A percentile compares a stretch with the other conserved stretches of the same genome.
phyloP scores from a whole-genome alignment of 2,797 vertebrate species.

The Clarias pachynema region DNA sequence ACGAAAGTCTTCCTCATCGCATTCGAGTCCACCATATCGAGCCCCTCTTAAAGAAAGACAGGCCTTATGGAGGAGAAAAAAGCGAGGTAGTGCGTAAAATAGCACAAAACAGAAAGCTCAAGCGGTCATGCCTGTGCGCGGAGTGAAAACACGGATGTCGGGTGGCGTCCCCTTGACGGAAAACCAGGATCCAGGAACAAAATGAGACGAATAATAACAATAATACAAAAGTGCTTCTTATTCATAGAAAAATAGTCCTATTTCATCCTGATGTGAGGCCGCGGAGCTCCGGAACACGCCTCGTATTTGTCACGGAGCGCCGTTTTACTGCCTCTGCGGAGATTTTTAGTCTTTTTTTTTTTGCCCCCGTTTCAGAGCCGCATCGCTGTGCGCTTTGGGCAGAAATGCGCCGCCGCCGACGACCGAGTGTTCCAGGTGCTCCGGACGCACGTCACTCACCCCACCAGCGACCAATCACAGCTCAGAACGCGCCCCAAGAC shows the following conservation, averaged over 20 bases:
- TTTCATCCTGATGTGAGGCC: not conserved
- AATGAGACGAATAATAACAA: not conserved
- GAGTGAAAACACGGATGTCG: constrained; percentile 71
- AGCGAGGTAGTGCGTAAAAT: constrained; percentile 27
- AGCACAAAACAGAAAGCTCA: constrained; percentile 20
- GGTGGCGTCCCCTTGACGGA: constrained; percentile 55
- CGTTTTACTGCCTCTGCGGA: constrained; percentile 43
- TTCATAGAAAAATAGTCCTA: constrained; percentile 38
- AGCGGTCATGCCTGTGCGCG: constrained; percentile 69
- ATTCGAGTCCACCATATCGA: constrained; percentile 85
- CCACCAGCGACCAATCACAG: constrained; percentile 69
- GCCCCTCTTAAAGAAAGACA: constrained; percentile 47
- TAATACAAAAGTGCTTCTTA: constrained; percentile 58
- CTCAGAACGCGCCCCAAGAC: constrained; percentile 3
- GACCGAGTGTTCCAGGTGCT: constrained; percentile 79
- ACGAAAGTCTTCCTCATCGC: constrained; percentile 86
- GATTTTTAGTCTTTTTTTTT: constrained; percentile 59
- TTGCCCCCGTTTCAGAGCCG: constrained; percentile 68
- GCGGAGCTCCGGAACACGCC: not conserved
- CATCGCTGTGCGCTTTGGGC: constrained; percentile 68
- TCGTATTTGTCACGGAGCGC: not conserved
- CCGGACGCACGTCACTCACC: constrained; percentile 68
- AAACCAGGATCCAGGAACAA: constrained; percentile 64
- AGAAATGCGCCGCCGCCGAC: constrained; percentile 59
- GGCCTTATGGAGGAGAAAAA: constrained; percentile 47